Conservation (phyloP, 2,888 invertebrate species). For the Cabera pusaria region DNA sequence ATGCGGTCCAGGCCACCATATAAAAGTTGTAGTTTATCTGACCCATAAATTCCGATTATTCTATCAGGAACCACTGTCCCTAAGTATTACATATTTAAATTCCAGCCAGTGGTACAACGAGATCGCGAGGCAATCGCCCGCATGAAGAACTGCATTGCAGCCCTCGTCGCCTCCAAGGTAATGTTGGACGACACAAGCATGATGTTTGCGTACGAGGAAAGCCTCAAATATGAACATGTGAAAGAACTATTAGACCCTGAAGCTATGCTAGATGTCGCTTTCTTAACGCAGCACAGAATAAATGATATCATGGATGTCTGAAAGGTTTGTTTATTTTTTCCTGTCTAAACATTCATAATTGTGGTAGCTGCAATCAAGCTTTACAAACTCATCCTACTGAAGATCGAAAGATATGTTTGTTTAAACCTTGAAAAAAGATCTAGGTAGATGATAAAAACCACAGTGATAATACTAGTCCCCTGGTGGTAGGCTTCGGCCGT, state of each 20-base stretch:
- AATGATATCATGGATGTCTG: constrained; percentile 65
- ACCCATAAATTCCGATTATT: too few species aligned
- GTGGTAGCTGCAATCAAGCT: too few species aligned
- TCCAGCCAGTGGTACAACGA: constrained; percentile 86
- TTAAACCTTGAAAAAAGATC: too few species aligned
- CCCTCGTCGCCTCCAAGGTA: constrained; percentile 93
- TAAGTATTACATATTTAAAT: too few species aligned
- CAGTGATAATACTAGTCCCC: too few species aligned
- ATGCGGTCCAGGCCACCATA: too few species aligned
- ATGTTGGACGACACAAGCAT: constrained; percentile 97
- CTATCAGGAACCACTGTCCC: too few species aligned
- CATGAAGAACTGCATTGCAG: constrained; percentile 94
- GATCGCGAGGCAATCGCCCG: constrained; percentile 95
- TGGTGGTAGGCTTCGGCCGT: too few species aligned
- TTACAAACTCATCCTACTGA: neutral
- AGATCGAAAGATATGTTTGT: too few species aligned
- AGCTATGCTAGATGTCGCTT: constrained; percentile 92
- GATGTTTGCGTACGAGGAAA: constrained; percentile 95
- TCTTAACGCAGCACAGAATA: constrained; percentile 89
- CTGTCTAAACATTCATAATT: too few species aligned
- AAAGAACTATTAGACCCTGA: constrained; percentile 92
- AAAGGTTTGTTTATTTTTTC: constrained; percentile 38
- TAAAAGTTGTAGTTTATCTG: too few species aligned
- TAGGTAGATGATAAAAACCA: too few species aligned
- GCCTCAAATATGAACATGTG: constrained; percentile 89